Evolutionary conservation across 2,797 vertebrate species (phyloP).

Genomic region (Microctenopoma lineatum): DNA sequence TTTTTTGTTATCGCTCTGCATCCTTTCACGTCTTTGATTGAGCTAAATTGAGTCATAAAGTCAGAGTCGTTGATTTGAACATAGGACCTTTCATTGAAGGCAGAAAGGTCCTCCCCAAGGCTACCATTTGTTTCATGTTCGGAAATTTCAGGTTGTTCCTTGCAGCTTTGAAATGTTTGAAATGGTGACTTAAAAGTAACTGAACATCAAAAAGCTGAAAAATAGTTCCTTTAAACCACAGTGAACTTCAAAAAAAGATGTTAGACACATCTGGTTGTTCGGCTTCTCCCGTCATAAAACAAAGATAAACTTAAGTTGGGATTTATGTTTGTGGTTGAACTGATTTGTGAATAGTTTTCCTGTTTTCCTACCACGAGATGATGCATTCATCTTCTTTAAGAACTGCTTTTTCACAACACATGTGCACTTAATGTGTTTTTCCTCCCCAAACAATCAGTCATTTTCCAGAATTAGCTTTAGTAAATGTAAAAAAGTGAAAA

Average conservation of each 20-base stretch:
- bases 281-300: slow-evolving; percentile 58
- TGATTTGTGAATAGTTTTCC: slow-evolving; percentile 18
- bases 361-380: slow-evolving; percentile 20
- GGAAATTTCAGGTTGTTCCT: slow-evolving; percentile 49
- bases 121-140: slow-evolving; percentile 59
- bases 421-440: not conserved
- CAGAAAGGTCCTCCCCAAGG: slow-evolving; percentile 45
- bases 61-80: slow-evolving; percentile 32
- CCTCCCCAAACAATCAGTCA: slow-evolving; percentile 7
- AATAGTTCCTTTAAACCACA: slow-evolving; percentile 63
- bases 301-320: slow-evolving; percentile 53
- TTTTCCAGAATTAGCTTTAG: not conserved
- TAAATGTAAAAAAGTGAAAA: slow-evolving; percentile 27
- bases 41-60: slow-evolving; percentile 45
- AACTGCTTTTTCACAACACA: slow-evolving; percentile 5
- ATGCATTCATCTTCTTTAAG: slow-evolving; percentile 41
- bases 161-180: slow-evolving; percentile 75
- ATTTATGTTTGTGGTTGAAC: slow-evolving; percentile 51
- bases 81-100: slow-evolving; percentile 63
- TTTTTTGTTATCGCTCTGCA: slow-evolving; percentile 9
- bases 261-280: slow-evolving; percentile 73
- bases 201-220: slow-evolving; percentile 68
- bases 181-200: slow-evolving; percentile 74
- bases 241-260: slow-evolving; percentile 66
- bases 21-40: slow-evolving; percentile 44